Percentiles rank a stretch among this genome's conserved stretches.
Evolutionary conservation across 2,113 vertebrate genomes (phyloP).

Genomic region (Corythaixoides concolor): DNA sequence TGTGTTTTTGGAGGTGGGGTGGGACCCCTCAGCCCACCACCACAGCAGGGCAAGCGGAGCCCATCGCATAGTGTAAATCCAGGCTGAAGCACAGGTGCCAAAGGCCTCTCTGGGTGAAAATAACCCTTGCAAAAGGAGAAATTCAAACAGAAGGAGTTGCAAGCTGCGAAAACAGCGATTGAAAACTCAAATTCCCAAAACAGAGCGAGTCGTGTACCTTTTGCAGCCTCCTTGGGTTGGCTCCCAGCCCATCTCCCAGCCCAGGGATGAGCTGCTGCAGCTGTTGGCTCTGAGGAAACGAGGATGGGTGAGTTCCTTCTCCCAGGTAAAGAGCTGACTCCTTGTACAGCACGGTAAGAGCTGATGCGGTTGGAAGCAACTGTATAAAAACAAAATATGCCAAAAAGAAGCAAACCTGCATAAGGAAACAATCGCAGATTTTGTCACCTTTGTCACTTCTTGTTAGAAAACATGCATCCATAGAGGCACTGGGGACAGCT

Average conservation of each 20-base stretch:
- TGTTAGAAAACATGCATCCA: background rate
- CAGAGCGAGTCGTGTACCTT: fast-evolving
- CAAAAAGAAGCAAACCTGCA: background rate
- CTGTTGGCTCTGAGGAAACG: background rate
- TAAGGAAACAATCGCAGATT: background rate
- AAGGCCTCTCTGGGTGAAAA: background rate
- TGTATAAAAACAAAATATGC: fast-evolving
- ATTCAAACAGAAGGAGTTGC: background rate
- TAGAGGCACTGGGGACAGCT: background rate
- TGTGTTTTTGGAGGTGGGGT: fast-evolving
- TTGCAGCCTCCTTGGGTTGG: background rate
- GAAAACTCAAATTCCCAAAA: background rate
- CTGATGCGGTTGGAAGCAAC: background rate
- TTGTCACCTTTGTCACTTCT: background rate
- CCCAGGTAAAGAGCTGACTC: background rate
- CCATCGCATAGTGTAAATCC: background rate
- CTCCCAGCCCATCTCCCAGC: background rate
- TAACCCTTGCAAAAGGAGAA: background rate
- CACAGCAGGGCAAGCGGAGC: background rate
- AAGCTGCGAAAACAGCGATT: background rate
- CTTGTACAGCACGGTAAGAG: background rate
- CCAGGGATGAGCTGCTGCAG: background rate
- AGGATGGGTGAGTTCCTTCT: background rate
- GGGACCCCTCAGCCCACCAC: background rate
- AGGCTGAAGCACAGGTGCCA: background rate